Conservation (phyloP, 2,113 vertebrate species). For the Dicrurus megarhynchus region DNA sequence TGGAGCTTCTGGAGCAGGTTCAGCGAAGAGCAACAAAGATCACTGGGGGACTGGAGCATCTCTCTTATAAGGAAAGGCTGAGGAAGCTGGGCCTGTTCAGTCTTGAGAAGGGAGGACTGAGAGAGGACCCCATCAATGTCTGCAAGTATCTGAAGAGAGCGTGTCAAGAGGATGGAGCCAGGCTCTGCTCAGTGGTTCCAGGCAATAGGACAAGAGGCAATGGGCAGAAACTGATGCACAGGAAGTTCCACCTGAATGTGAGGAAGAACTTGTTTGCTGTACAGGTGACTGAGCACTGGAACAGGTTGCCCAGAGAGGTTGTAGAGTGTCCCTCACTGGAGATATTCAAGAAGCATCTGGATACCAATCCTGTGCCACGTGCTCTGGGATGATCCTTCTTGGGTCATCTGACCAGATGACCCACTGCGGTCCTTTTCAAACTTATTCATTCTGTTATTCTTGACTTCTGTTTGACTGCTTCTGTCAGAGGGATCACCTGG, state of each 20-base stretch:
- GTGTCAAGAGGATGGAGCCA: background rate
- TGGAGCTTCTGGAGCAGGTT: no score
- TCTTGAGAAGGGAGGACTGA: accelerated
- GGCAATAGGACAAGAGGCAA: background rate
- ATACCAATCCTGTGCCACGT: background rate
- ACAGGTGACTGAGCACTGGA: background rate
- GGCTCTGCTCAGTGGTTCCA: background rate
- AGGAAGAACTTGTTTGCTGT: background rate
- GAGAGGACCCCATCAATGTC: background rate
- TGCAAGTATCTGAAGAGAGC: background rate
- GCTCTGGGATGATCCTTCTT: background rate
- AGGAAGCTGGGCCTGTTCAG: background rate
- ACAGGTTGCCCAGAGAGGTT: background rate
- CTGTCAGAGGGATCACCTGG: background rate
- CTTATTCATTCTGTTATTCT: background rate
- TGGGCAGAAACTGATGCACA: background rate
- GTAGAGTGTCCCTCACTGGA: background rate
- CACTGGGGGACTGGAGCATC: background rate
- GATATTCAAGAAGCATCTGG: background rate
- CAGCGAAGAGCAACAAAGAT: accelerated
- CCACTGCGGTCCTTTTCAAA: background rate
- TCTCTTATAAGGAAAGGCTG: background rate
- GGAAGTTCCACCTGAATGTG: background rate
- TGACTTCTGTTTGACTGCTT: background rate
- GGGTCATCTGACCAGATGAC: background rate